These are phyloP conservation scores for Drosophila cracens DNA, from an alignment of 2,888 invertebrate genomes.

Conservation along the genomic window DNA sequence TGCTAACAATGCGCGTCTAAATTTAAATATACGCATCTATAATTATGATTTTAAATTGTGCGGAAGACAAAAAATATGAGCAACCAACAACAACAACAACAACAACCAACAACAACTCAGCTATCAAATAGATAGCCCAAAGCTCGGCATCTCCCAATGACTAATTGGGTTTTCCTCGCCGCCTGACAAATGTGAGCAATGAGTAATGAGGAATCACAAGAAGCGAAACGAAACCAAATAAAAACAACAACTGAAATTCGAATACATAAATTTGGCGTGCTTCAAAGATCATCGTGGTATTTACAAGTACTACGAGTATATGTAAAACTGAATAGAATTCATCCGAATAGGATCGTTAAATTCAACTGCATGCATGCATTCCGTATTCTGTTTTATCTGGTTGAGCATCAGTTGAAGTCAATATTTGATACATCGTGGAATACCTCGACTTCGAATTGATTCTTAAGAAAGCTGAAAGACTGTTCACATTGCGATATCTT, in stretches of 20 bases:
- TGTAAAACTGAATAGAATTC: constrained; percentile 6
- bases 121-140: constrained; percentile 33
- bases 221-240: constrained; percentile 4
- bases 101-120: constrained; percentile 24
- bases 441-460: neutral
- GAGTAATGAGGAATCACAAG: constrained; percentile 50
- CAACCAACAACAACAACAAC: constrained; percentile 29
- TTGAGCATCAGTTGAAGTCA: neutral
- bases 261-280: constrained; percentile 6
- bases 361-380: neutral
- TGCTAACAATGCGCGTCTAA: constrained; percentile 46
- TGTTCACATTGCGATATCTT: neutral
- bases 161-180: constrained; percentile 80
- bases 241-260: neutral
- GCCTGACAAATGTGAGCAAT: constrained; percentile 57
- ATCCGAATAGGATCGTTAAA: constrained; percentile 17
- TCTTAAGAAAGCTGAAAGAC: neutral
- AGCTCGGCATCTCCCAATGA: constrained; percentile 57
- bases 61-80: constrained; percentile 53
- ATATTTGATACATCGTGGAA: neutral
- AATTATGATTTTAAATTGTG: constrained; percentile 58
- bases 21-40: constrained; percentile 50
- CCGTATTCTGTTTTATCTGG: constrained; percentile 2
- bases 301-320: neutral
- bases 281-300: neutral